Conservation (phyloP, 1,140 invertebrate genomes). For the Cyclargus thomasi region DNA sequence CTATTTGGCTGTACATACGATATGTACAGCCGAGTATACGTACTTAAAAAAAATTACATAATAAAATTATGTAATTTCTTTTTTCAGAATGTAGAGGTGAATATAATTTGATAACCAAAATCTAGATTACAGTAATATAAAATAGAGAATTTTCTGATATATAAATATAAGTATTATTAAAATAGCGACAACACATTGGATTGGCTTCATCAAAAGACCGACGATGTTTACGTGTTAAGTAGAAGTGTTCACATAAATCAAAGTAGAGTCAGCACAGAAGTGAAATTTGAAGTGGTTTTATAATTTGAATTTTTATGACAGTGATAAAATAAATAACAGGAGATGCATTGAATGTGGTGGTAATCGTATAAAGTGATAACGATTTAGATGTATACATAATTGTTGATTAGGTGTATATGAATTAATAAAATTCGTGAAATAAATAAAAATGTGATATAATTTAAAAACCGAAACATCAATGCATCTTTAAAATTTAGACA, state of each 20-base stretch:
- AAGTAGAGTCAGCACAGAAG: conserved; percentile 7
- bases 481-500: conserved; percentile 35
- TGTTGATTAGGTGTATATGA: background rate
- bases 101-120: too few relatives aligned
- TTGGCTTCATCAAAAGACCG: background rate
- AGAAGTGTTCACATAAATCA: conserved; percentile 13
- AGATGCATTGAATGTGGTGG: conserved; percentile 8
- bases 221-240: background rate
- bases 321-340: background rate
- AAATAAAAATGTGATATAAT: background rate
- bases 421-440: background rate
- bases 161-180: too few relatives aligned
- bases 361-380: too few relatives aligned
- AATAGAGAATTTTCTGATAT: too few relatives aligned
- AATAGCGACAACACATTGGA: background rate
- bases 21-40: too few relatives aligned
- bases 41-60: too few relatives aligned
- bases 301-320: background rate
- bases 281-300: background rate
- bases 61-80: too few relatives aligned
- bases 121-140: too few relatives aligned
- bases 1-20: too few relatives aligned
- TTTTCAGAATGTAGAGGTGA: too few relatives aligned
- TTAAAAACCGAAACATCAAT: conserved; percentile 14
- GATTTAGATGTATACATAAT: too few relatives aligned